Conservation (phyloP, 2,113 vertebrate genomes). For the Xiphophorus maculatus region DNA sequence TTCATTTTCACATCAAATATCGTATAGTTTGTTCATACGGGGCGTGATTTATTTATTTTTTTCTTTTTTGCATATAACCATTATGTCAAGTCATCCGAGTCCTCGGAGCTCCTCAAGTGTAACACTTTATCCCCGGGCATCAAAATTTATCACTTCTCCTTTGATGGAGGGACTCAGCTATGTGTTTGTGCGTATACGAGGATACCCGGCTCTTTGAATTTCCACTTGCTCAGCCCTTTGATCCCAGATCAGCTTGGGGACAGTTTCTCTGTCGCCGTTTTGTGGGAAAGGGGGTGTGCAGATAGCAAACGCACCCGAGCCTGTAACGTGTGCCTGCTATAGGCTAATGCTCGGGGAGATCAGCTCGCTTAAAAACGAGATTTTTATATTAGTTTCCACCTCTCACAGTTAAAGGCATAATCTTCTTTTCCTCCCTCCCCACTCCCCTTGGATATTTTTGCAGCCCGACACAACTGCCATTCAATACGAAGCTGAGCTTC, state of each 20-base stretch:
- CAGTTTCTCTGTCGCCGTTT: constrained; percentile 25
- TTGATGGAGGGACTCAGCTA: constrained; percentile 21
- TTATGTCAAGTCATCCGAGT: constrained; percentile 33
- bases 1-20: constrained; percentile 33
- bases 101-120: constrained; percentile 23
- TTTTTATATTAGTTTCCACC: not conserved
- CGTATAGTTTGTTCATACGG: not conserved
- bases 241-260: constrained; percentile 57
- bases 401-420: not conserved
- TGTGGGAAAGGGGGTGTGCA: constrained; percentile 1
- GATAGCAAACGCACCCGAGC: constrained; percentile 15
- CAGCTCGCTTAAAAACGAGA: not conserved
- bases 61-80: constrained; percentile 10
- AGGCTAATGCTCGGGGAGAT: constrained; percentile 7
- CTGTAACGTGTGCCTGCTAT: not conserved
- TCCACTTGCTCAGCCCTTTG: constrained; percentile 23
- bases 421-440: not conserved
- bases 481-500: constrained; percentile 2
- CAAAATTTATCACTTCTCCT: constrained; percentile 40
- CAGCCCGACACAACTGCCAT: not conserved
- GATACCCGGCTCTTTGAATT: constrained; percentile 30
- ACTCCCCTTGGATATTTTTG: not conserved
- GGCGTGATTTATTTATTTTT: not conserved
- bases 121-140: constrained; percentile 32
- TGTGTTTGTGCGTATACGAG: constrained; percentile 29